Evolutionary conservation across 2,113 vertebrate genomes (phyloP), one percentile per base, ranked within the genome.

Genomic region (Circaetus gallicus): DNA sequence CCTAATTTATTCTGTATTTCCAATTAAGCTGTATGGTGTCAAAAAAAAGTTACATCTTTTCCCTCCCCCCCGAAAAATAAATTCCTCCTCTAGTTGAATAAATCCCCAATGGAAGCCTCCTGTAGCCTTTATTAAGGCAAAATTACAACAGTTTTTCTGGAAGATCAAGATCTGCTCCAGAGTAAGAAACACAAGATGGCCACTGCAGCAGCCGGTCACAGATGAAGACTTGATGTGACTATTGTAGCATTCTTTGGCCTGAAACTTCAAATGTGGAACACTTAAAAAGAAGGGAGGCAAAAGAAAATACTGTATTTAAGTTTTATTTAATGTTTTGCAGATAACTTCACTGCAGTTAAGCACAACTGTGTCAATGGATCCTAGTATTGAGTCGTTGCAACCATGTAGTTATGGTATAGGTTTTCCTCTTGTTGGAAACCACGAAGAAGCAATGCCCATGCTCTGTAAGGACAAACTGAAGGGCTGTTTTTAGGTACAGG

Each of bases 1-100:
- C 91, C 82, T 95, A 76, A 95, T 97, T 93, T 95, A 90, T 93
- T 86, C 94, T 74, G 28, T 87, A 61, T 94, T 96, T 89, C 85
- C 18, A 96, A 89, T 96, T 95, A 93, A 92, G 73, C 73, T 70
- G 52, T 38, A 31, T 71, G 38, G 86, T 95, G 72, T 66, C 42
- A 36, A 69, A 50, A 55, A 73, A 55, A 85, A 67, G 36, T 16
- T 52, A 52, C 50, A 52, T 10, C 4, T 7, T 7, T 21, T 20
- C 45, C 47, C 16, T 5, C 20, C 20, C 20, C 11, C 21, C 21
- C 65, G 26, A 82, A 92, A 94, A 76, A 84, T 26, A 40, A 72
- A 15, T 80, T 84, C 40, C 3, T 67, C 6, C 69, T 69, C 13
- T 52, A 25, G 28, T 56, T 50, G 49, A 67, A 17, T 78, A 79